phyloP scores from a whole-genome alignment of 2,888 invertebrate species.

The Tupiocoris notatus region DNA sequence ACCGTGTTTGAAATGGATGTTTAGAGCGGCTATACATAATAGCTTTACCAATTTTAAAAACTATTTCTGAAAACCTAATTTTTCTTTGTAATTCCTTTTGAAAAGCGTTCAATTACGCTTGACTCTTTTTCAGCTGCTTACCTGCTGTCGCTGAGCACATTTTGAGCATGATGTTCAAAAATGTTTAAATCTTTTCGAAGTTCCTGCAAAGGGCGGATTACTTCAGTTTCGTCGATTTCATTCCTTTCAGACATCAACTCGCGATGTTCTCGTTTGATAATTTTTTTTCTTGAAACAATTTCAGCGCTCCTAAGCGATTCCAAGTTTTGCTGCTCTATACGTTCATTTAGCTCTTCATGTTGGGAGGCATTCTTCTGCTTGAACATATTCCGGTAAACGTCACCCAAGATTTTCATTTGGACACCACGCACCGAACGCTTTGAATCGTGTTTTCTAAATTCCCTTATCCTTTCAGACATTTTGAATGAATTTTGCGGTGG shows the following conservation, averaged over 20 bases:
- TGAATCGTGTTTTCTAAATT: slow-evolving; percentile 31
- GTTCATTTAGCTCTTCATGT: not conserved
- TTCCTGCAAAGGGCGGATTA: slow-evolving; percentile 60
- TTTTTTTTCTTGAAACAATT: slow-evolving; percentile 3
- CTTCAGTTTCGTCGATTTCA: slow-evolving; percentile 48
- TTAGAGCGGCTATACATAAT: too few species aligned
- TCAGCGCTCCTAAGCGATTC: not conserved
- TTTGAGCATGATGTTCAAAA: slow-evolving; percentile 63
- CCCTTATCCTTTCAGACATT: slow-evolving; percentile 29
- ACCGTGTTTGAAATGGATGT: too few species aligned
- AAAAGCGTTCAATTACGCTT: too few species aligned
- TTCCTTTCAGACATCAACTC: slow-evolving; percentile 26
- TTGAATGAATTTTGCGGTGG: not conserved
- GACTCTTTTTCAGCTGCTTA: too few species aligned
- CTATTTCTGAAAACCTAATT: too few species aligned
- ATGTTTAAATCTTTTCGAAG: slow-evolving; percentile 64
- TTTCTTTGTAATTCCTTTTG: too few species aligned
- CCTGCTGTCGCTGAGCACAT: slow-evolving; percentile 66
- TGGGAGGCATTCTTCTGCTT: slow-evolving; percentile 3
- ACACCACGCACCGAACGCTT: slow-evolving; percentile 65
- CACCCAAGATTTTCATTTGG: slow-evolving; percentile 55
- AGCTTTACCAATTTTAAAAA: too few species aligned
- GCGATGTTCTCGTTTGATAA: slow-evolving; percentile 18
- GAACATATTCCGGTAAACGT: slow-evolving; percentile 55
- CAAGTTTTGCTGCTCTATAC: not conserved